Evolutionary conservation across 2,888 invertebrate species (phyloP), one percentile per base, ranked within the genome.

Genomic region (Cryptophagus acutangulus): DNA sequence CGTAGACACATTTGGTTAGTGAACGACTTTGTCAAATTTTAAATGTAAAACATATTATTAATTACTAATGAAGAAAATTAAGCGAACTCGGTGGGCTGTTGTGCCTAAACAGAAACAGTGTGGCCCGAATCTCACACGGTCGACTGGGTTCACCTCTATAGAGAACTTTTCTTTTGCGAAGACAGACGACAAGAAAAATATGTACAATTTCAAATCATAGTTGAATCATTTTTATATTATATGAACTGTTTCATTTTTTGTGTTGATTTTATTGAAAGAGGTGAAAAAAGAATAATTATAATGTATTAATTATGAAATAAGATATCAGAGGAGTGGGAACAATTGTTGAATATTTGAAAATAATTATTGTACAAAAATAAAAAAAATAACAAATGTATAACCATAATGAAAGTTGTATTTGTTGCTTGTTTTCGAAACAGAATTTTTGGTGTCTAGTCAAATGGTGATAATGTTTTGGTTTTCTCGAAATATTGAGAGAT

Each of bases 241-340:
- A 20, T n/a, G n/a, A n/a, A n/a, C n/a, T 20, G n/a, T 20, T 20
- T 20, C n/a, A 20, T 20, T 20, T 20, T 20, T 20, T 20, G 24
- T n/a, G 6, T 6, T 20, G 24, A 8, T 20, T 6, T n/a, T 8
- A 20, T 8, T 20, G 6, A n/a, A 20, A 20, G 24, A 20, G 24
- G n/a, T n/a, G n/a, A n/a, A n/a, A n/a, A n/a, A n/a, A n/a, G n/a
- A n/a, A n/a, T n/a, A n/a, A 8, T 8, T 20, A 8, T 20, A 8
- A 20, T 20, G 6, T 6, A 20, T 20, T 20, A n/a, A 20, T 20
- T 20, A 20, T 20, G 24, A 8, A 20, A n/a, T 20, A 20, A 6
- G 13, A 8, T 31, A 31, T 31, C 17, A n/a, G n/a, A 37, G 37
- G 18, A 15, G 37, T 37, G 37, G 37, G 37, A 37, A 28, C 37